Conservation (phyloP, 2,888 invertebrate species). For the Dasypogon diadema region DNA sequence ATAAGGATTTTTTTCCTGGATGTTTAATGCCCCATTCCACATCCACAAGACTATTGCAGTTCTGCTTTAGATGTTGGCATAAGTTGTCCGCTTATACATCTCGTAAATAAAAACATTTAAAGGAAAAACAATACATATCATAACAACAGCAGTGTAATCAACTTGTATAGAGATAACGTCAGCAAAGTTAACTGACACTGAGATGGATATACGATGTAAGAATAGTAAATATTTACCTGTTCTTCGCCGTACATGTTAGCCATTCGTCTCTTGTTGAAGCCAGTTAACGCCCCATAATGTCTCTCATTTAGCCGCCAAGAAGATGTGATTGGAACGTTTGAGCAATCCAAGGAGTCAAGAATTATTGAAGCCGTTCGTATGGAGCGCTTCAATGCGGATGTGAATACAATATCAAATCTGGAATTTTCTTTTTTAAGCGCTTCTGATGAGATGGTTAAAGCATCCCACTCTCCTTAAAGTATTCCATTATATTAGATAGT, state of each 20-base stretch:
- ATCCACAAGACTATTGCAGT: no score
- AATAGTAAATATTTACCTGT: no score
- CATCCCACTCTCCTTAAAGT: conserved; percentile 65
- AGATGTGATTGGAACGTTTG: conserved; percentile 77
- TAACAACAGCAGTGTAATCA: no score
- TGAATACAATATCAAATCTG: conserved; percentile 84
- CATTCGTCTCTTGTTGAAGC: conserved; percentile 89
- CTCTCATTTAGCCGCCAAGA: conserved; percentile 91
- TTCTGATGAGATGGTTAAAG: conserved; percentile 59
- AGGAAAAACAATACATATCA: no score
- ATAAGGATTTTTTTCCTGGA: no score
- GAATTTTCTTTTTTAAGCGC: conserved; percentile 59
- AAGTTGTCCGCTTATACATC: no score
- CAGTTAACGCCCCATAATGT: conserved; percentile 89
- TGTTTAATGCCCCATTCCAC: no score
- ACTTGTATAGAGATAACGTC: no score
- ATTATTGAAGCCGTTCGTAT: conserved; percentile 81
- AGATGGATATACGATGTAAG: no score
- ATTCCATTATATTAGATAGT: conserved; percentile 3
- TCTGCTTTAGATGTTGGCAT: no score
- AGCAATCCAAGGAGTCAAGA: conserved; percentile 77
- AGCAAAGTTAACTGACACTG: no score
- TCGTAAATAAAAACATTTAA: no score
- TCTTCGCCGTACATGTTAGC: conserved; percentile 89
- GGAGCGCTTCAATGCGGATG: conserved; percentile 85